These are phyloP conservation scores for Troilus luridus DNA, from an alignment of 2,888 invertebrate species.

Conservation along the genomic window DNA sequence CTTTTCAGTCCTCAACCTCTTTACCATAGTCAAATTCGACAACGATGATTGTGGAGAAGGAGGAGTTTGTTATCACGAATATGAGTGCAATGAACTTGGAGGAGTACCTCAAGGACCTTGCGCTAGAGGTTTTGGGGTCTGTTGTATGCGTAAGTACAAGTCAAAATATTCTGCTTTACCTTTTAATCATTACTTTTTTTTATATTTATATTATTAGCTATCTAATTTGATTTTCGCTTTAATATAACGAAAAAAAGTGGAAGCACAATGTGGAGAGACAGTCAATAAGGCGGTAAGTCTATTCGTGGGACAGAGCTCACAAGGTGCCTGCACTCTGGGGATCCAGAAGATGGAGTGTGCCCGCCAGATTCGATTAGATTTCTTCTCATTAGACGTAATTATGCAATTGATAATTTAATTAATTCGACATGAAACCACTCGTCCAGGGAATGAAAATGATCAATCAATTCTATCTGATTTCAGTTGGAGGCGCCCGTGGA, in stretches of 20 bases:
- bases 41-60: constrained; percentile 77
- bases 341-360: constrained; percentile 76
- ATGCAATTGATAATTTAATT: neutral
- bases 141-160: constrained; percentile 80
- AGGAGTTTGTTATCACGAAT: constrained; percentile 79
- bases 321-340: constrained; percentile 76
- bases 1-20: constrained; percentile 75
- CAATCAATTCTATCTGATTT: constrained; percentile 61
- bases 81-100: constrained; percentile 76
- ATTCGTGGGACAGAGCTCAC: constrained; percentile 81
- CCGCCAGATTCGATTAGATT: constrained; percentile 80
- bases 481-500: constrained; percentile 79
- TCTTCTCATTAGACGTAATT: constrained; percentile 78
- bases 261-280: constrained; percentile 77
- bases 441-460: neutral
- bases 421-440: neutral
- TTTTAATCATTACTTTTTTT: neutral
- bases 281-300: constrained; percentile 77
- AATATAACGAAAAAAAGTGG: constrained; percentile 71
- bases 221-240: neutral
- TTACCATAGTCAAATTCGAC: constrained; percentile 80
- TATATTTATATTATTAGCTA: neutral
- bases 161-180: neutral
- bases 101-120: constrained; percentile 79
- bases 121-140: constrained; percentile 81